These are phyloP conservation scores for Enoplosus armatus DNA, from an alignment of 2,797 vertebrate species.

Conservation along the genomic window DNA sequence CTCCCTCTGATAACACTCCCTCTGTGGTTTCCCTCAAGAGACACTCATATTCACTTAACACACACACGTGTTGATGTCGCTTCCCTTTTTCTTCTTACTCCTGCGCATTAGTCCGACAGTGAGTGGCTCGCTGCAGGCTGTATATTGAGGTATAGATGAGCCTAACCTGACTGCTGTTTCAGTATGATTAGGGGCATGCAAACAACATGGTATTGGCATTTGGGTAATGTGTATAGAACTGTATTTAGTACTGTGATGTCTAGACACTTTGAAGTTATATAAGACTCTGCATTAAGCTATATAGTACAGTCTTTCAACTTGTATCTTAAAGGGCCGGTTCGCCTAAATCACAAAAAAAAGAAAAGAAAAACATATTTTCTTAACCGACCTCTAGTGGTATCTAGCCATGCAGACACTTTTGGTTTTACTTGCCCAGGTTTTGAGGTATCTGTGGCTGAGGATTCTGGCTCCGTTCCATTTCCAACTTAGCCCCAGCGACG, in stretches of 20 bases:
- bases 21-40: constrained; percentile 57
- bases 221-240: background rate
- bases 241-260: background rate
- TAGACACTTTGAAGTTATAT: too few species aligned
- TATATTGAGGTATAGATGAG: constrained; percentile 30
- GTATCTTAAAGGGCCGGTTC: background rate
- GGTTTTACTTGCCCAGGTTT: background rate
- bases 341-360: background rate
- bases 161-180: constrained; percentile 1
- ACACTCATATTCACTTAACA: constrained; percentile 57
- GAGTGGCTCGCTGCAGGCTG: background rate
- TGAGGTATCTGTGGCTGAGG: background rate
- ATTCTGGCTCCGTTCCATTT: background rate
- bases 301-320: background rate
- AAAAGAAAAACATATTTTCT: background rate
- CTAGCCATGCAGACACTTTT: background rate
- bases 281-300: background rate
- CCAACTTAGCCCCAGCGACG: too few species aligned
- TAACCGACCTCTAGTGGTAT: background rate
- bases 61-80: constrained; percentile 54
- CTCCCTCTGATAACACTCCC: constrained; percentile 52
- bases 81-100: constrained; percentile 16
- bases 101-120: constrained; percentile 13
- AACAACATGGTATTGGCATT: constrained; percentile 23
- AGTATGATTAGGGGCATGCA: constrained; percentile 22